phyloP scores from a whole-genome alignment of 2,113 vertebrate genomes.

The Plestiodon gilberti region DNA sequence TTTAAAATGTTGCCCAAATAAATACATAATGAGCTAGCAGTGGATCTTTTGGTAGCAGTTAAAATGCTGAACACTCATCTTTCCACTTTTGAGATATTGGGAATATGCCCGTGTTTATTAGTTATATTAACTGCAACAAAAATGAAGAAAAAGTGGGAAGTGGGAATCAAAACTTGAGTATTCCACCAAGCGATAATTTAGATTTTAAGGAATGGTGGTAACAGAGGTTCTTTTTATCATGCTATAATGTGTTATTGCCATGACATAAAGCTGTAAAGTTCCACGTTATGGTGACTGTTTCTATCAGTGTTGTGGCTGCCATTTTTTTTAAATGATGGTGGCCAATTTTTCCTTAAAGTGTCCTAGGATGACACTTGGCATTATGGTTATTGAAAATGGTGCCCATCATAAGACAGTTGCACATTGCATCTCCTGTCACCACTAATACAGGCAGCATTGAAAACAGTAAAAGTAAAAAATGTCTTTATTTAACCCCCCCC shows the following conservation, averaged over 20 bases:
- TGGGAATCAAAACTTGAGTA: background rate
- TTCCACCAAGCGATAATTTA: background rate
- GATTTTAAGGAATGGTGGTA: background rate
- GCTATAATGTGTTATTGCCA: background rate
- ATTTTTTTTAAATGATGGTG: background rate
- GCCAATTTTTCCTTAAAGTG: background rate
- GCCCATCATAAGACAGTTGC: no score
- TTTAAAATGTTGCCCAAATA: background rate
- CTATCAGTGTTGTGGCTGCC: no score
- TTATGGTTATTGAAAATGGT: no score
- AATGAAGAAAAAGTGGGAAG: background rate
- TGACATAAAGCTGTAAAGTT: background rate
- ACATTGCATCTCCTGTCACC: no score
- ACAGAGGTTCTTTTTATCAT: background rate
- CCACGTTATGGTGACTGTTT: background rate
- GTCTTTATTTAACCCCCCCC: no score
- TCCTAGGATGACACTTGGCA: no score
- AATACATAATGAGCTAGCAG: background rate
- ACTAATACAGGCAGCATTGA: no score
- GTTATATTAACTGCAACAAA: background rate
- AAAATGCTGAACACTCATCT: background rate
- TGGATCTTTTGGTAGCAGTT: background rate
- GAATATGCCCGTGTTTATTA: background rate
- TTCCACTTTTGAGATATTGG: background rate
- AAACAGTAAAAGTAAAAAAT: no score